Percentiles rank a stretch among this genome's conserved stretches.
Conservation (phyloP, 2,888 invertebrate species). For the Abrostola triplasia region DNA sequence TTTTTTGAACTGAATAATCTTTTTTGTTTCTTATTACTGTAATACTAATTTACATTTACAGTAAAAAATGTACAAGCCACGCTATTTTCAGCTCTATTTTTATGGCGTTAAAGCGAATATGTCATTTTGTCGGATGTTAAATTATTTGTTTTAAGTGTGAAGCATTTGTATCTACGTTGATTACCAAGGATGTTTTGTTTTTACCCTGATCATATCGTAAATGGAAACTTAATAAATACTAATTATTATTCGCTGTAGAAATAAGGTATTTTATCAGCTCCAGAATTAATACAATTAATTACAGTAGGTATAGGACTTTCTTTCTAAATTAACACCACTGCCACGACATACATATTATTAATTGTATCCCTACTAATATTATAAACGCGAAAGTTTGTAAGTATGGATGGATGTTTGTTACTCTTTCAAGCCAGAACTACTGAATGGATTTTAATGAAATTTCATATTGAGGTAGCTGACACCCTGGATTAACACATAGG, state of each 20-base stretch:
- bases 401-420: too few species aligned
- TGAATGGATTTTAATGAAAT: too few species aligned
- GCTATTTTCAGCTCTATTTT: neutral
- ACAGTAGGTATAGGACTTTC: too few species aligned
- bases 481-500: too few species aligned
- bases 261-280: neutral
- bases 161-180: slow-evolving; percentile 41
- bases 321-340: too few species aligned
- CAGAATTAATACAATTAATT: too few species aligned
- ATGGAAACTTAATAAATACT: slow-evolving; percentile 32
- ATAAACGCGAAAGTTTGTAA: too few species aligned
- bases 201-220: slow-evolving; percentile 30
- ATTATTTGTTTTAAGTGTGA: slow-evolving; percentile 14
- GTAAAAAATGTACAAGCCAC: neutral
- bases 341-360: too few species aligned
- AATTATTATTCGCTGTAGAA: slow-evolving; percentile 20
- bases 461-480: too few species aligned
- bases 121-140: neutral
- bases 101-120: neutral
- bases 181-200: slow-evolving; percentile 32
- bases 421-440: too few species aligned
- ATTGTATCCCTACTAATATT: too few species aligned
- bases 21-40: slow-evolving; percentile 16
- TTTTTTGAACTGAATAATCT: neutral
- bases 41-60: slow-evolving; percentile 14